Conservation (phyloP, 2,888 invertebrate genomes). For the Dendrolimus houi region DNA sequence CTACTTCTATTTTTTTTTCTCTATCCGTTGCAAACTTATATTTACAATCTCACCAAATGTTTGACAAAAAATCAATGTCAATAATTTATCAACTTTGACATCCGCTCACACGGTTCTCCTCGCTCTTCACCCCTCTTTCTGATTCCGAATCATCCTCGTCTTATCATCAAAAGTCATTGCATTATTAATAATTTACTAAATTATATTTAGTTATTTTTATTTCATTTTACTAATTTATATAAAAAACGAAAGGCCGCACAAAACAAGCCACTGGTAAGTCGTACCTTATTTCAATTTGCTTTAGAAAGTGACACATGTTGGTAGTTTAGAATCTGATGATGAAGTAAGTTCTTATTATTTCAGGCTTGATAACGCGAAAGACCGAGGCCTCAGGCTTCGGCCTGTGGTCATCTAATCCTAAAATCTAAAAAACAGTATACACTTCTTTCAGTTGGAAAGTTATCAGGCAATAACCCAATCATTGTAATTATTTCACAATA, state of each 20-base stretch:
- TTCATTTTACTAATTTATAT: constrained; percentile 35
- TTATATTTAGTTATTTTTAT: constrained; percentile 54
- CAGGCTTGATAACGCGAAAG: constrained; percentile 30
- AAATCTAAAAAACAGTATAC: constrained; percentile 11
- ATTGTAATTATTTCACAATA: constrained; percentile 34
- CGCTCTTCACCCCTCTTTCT: too few species aligned
- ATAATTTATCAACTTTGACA: constrained; percentile 15
- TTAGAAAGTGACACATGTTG: constrained; percentile 44
- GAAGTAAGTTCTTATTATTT: constrained; percentile 24
- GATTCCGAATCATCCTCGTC: constrained; percentile 52
- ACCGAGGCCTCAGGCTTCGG: constrained; percentile 60
- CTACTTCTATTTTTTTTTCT: too few species aligned
- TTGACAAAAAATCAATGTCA: too few species aligned
- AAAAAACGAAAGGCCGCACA: constrained; percentile 17
- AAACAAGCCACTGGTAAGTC: constrained; percentile 30
- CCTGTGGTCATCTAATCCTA: constrained; percentile 45
- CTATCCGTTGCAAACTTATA: too few species aligned
- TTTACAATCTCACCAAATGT: too few species aligned
- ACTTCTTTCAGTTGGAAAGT: constrained; percentile 11
- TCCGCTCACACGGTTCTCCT: not conserved
- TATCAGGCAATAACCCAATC: constrained; percentile 14
- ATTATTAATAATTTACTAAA: constrained; percentile 52
- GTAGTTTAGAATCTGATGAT: constrained; percentile 24
- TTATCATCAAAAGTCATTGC: constrained; percentile 37
- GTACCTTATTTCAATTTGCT: constrained; percentile 3